Evolutionary conservation across 2,888 invertebrate species (phyloP).

Genomic region (Lucinisca nassula): DNA sequence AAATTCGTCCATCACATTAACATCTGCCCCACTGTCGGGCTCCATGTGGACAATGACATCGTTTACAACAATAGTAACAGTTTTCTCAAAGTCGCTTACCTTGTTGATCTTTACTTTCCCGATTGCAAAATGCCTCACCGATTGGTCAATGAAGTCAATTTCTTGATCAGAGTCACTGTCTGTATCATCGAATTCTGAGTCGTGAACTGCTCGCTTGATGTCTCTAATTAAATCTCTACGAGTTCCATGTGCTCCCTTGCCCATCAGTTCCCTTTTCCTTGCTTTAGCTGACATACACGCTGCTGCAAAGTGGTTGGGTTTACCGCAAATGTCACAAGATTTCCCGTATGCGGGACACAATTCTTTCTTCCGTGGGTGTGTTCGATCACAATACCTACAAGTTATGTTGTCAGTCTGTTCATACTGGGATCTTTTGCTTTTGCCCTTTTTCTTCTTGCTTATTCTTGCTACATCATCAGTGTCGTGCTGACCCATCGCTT

Average conservation of each 20-base stretch:
- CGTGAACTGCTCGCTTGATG: no score
- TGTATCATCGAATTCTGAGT: not conserved
- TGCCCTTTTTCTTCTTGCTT: not conserved
- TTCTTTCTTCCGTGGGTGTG: no score
- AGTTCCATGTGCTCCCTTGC: no score
- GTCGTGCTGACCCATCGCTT: not conserved
- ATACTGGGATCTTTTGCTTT: not conserved
- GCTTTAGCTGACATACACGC: no score
- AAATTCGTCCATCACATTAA: not conserved
- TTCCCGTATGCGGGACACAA: no score
- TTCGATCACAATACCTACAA: no score
- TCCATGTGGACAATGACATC: slow-evolving; percentile 4
- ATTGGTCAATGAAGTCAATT: not conserved
- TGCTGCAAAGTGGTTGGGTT: no score
- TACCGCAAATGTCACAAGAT: no score
- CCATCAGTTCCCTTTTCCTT: no score
- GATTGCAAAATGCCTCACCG: not conserved
- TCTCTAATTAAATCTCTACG: no score
- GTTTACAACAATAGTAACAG: slow-evolving; percentile 3
- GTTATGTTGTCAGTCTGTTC: no score
- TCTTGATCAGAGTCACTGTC: not conserved
- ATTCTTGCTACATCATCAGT: not conserved
- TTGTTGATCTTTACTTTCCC: slow-evolving; percentile 21
- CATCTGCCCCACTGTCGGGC: not conserved
- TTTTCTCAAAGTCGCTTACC: slow-evolving; percentile 15